Conservation (phyloP, 2,797 vertebrate genomes). For the Hippopotamyrus pictus region DNA sequence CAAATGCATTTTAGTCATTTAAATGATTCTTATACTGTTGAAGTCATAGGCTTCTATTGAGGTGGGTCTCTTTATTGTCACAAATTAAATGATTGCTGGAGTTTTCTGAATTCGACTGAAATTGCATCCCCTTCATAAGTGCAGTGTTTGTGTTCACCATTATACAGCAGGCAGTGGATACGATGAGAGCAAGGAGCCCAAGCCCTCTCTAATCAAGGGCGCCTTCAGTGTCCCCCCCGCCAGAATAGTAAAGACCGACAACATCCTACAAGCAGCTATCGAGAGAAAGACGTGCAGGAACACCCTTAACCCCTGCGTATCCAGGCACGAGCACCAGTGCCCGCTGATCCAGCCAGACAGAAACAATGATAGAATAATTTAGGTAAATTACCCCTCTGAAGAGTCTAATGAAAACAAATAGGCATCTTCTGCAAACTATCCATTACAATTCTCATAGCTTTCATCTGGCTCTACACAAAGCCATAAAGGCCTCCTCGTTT, state of each 20-base stretch:
- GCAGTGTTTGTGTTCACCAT: not conserved
- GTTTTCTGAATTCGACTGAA: not conserved
- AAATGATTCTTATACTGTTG: not conserved
- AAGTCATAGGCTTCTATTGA: not conserved
- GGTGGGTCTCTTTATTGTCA: not conserved
- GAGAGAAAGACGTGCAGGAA: not conserved
- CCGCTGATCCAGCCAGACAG: not conserved
- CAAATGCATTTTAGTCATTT: not conserved
- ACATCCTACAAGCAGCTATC: not conserved
- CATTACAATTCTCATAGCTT: not conserved
- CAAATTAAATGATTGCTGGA: not conserved
- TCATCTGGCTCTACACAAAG: slow-evolving; percentile 16
- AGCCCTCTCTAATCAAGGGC: not conserved
- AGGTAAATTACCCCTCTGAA: slow-evolving; percentile 17
- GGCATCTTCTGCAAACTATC: not conserved
- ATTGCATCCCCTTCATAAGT: not conserved
- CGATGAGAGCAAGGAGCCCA: not conserved
- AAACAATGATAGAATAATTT: slow-evolving; percentile 16
- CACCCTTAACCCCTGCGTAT: not conserved
- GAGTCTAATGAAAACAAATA: slow-evolving; percentile 7
- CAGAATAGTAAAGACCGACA: not conserved
- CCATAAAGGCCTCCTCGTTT: not conserved
- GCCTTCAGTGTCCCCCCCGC: not conserved
- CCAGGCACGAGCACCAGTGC: not conserved
- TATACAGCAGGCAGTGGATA: not conserved